phyloP scores from a whole-genome alignment of 2,113 vertebrate genomes.

The Hydrolagus affinis region DNA sequence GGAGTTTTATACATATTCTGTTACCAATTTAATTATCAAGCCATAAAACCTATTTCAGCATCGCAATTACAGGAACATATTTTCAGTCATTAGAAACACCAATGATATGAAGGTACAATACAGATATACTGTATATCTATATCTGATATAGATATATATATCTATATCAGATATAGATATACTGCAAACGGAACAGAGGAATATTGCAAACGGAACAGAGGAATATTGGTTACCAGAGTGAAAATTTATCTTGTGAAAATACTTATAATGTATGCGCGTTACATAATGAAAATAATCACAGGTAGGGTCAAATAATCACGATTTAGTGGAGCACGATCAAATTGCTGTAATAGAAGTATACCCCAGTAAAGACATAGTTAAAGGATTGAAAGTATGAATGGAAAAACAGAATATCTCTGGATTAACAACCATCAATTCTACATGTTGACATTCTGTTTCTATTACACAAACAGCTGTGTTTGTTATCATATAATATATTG shows the following conservation, averaged over 20 bases:
- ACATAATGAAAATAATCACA: background rate
- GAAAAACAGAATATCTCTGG: too few relatives aligned
- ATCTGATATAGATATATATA: too few relatives aligned
- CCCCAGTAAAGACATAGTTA: too few relatives aligned
- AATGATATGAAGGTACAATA: background rate
- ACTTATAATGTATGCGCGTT: background rate
- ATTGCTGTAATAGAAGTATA: background rate
- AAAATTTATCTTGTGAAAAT: background rate
- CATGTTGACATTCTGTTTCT: too few relatives aligned
- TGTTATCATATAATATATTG: too few relatives aligned
- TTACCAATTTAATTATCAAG: background rate
- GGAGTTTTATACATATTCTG: background rate
- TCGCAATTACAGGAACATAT: background rate
- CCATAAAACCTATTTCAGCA: background rate
- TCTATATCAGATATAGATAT: too few relatives aligned
- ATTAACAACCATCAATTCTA: too few relatives aligned
- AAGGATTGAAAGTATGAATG: too few relatives aligned
- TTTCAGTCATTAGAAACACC: background rate
- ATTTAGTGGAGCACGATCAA: background rate
- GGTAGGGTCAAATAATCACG: background rate
- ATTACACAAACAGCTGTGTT: too few relatives aligned
- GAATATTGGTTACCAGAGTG: background rate
- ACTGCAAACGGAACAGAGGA: too few relatives aligned
- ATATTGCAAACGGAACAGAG: background rate
- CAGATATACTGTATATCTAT: too few relatives aligned